These are phyloP conservation scores for Samia ricini DNA, from an alignment of 1,140 invertebrate species.

Conservation along the genomic window DNA sequence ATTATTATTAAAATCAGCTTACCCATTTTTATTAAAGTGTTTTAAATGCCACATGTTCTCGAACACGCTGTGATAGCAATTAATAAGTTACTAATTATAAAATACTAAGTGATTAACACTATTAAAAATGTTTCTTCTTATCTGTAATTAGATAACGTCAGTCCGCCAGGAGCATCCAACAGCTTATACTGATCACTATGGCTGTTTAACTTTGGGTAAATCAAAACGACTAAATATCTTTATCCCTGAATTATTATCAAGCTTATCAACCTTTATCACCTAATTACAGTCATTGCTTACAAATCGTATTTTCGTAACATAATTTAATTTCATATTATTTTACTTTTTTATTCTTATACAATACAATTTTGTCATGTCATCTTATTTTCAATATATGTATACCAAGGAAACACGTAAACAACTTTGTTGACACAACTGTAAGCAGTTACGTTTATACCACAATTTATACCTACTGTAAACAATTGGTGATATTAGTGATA, in stretches of 20 bases:
- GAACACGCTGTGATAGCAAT: conserved; percentile 14
- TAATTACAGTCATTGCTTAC: not conserved
- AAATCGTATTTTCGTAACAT: not conserved
- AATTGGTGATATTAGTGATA: too few relatives aligned
- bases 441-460: too few relatives aligned
- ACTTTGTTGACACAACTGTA: too few relatives aligned
- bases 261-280: not conserved
- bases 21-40: conserved; percentile 39
- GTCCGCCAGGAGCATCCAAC: conserved; percentile 13
- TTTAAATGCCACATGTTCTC: conserved; percentile 48
- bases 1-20: conserved; percentile 15
- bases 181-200: not conserved
- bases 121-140: not conserved
- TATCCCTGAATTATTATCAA: conserved; percentile 7
- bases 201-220: not conserved
- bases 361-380: too few relatives aligned
- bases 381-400: too few relatives aligned
- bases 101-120: conserved; percentile 24
- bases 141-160: not conserved
- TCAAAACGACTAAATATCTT: not conserved
- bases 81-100: conserved; percentile 10
- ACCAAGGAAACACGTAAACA: too few relatives aligned
- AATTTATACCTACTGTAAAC: too few relatives aligned
- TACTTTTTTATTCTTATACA: too few relatives aligned
- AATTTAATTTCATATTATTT: too few relatives aligned